Evolutionary conservation across 1,140 invertebrate genomes (phyloP).

Genomic region (Euglossa dilemma): DNA sequence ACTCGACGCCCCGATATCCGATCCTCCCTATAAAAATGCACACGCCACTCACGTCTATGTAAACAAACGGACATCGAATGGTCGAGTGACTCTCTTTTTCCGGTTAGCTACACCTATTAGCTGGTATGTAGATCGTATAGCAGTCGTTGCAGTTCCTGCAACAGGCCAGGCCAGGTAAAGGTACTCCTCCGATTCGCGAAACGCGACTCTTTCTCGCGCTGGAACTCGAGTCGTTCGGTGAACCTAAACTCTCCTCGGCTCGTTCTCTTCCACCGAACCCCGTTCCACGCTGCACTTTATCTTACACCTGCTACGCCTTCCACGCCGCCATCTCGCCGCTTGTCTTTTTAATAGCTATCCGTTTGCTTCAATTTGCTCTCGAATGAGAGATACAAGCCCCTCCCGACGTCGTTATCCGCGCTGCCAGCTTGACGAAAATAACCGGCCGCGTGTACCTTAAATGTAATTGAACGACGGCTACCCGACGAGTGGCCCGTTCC

Average conservation of each 20-base stretch:
- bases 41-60: slow-evolving; percentile 54
- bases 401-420: not conserved
- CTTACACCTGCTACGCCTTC: slow-evolving; percentile 30
- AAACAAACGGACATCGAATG: slow-evolving; percentile 60
- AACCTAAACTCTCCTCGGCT: slow-evolving; percentile 31
- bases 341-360: slow-evolving; percentile 15
- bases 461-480: not conserved
- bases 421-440: not conserved
- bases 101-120: slow-evolving; percentile 59
- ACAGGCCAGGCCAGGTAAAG: slow-evolving; percentile 28
- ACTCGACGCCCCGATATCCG: slow-evolving; percentile 53
- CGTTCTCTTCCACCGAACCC: slow-evolving; percentile 13
- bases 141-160: slow-evolving; percentile 47
- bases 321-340: not conserved
- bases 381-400: not conserved
- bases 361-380: slow-evolving; percentile 15
- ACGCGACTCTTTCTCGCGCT: slow-evolving; percentile 49
- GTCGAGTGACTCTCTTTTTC: slow-evolving; percentile 60
- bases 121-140: slow-evolving; percentile 59
- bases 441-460: no score
- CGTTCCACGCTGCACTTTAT: slow-evolving; percentile 21
- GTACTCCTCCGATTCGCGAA: slow-evolving; percentile 48
- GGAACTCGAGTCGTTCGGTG: slow-evolving; percentile 50
- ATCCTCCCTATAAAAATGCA: slow-evolving; percentile 58
- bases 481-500: no score